A percentile compares a stretch with the other conserved stretches of the same genome.
These are phyloP conservation scores for Anhinga anhinga DNA, from an alignment of 2,113 vertebrate species.

Conservation along the genomic window DNA sequence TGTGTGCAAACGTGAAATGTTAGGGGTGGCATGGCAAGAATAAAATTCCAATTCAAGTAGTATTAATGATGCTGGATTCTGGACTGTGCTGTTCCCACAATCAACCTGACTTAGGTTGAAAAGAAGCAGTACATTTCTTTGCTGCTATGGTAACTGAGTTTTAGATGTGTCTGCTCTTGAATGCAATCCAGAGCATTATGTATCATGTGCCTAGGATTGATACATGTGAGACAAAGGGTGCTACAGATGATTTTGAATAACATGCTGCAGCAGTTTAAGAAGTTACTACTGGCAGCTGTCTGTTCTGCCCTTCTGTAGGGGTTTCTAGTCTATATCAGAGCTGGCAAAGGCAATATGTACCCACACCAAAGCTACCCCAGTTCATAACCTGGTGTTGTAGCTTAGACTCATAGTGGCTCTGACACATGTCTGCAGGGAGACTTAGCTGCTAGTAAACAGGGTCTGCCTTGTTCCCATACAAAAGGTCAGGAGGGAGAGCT, in stretches of 20 bases:
- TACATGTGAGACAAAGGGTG: not conserved
- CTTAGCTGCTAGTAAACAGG: not conserved
- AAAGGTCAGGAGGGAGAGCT: not conserved
- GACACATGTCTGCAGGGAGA: not conserved
- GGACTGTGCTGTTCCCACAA: not conserved
- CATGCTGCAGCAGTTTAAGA: not conserved
- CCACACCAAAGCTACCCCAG: not conserved
- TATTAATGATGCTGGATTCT: not conserved
- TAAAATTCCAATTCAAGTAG: not conserved
- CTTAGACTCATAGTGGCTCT: not conserved
- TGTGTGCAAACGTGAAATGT: not conserved
- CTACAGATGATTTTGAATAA: not conserved
- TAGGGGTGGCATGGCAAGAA: not conserved
- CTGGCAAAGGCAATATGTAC: not conserved
- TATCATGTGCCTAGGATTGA: not conserved
- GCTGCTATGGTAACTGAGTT: constrained; percentile 2
- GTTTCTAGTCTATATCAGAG: not conserved
- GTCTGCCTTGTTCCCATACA: not conserved
- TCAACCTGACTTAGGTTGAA: not conserved
- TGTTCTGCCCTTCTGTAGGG: not conserved
- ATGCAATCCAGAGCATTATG: not conserved
- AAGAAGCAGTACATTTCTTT: not conserved
- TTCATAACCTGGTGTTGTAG: not conserved
- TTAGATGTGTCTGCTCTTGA: not conserved
- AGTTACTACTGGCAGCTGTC: not conserved